phyloP scores from a whole-genome alignment of 2,888 invertebrate genomes.

The Scaptomyza caliginosa region DNA sequence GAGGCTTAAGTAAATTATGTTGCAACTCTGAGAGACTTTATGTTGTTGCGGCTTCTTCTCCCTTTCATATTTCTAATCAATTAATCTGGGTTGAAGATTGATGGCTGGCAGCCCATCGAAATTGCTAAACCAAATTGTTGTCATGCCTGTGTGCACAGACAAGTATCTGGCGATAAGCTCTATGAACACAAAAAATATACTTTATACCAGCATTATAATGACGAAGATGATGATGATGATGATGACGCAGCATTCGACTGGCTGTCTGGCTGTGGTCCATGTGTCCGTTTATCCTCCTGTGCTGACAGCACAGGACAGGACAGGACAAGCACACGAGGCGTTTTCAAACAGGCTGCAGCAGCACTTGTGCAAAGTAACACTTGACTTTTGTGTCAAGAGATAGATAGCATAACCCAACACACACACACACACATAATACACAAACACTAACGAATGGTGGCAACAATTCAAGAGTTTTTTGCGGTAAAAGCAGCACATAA shows the following conservation, averaged over 20 bases:
- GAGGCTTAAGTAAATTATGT: conserved; percentile 9
- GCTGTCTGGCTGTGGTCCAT: conserved; percentile 12
- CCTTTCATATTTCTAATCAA: conserved; percentile 18
- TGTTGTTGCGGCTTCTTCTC: not conserved
- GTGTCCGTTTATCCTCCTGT: conserved; percentile 43
- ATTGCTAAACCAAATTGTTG: conserved; percentile 27
- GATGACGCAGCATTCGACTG: conserved; percentile 51
- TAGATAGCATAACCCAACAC: conserved; percentile 21
- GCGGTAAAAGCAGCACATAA: conserved; percentile 26
- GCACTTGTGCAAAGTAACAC: conserved; percentile 70
- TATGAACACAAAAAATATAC: conserved; percentile 11
- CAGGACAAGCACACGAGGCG: conserved; percentile 26
- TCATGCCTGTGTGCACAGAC: conserved; percentile 20
- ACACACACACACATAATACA: conserved; percentile 13
- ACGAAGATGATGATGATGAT: conserved; percentile 60
- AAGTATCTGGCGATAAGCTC: not conserved
- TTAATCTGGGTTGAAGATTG: conserved; percentile 60
- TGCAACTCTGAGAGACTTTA: conserved; percentile 1
- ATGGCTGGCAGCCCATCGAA: conserved; percentile 42
- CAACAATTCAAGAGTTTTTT: conserved; percentile 42
- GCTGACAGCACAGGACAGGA: too few species aligned
- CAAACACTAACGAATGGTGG: conserved; percentile 37
- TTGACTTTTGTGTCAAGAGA: conserved; percentile 77
- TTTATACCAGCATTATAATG: conserved; percentile 21
- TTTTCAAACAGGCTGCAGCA: conserved; percentile 55